A percentile compares a stretch with the other conserved stretches of the same genome.
phyloP scores from a whole-genome alignment of 2,113 vertebrate genomes.

The Neodontobutis hainanensis region DNA sequence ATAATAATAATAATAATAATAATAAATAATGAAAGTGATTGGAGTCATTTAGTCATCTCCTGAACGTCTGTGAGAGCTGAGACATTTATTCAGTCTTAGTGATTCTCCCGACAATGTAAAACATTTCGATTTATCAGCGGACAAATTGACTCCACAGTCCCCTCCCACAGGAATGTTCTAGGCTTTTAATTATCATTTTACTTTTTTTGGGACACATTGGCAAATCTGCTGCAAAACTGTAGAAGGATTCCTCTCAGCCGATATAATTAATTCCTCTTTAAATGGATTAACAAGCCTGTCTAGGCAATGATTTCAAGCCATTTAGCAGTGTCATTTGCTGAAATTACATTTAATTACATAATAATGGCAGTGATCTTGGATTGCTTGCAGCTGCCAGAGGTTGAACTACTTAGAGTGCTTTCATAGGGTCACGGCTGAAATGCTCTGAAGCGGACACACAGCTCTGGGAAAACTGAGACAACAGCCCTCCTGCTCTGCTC shows the following conservation, averaged over 20 bases:
- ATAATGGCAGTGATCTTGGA: slow-evolving; percentile 67
- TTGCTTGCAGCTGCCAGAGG: slow-evolving; percentile 67
- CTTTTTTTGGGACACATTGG: slow-evolving; percentile 46
- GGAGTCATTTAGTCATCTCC: too few relatives aligned
- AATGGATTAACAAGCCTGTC: slow-evolving; percentile 65
- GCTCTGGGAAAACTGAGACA: slow-evolving; percentile 25
- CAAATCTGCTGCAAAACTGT: slow-evolving; percentile 59
- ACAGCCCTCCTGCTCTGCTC: slow-evolving; percentile 25
- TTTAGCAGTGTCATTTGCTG: slow-evolving; percentile 68
- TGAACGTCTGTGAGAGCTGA: slow-evolving; percentile 42
- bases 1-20: too few relatives aligned
- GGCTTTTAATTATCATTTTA: slow-evolving; percentile 60
- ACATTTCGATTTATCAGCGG: slow-evolving; percentile 56
- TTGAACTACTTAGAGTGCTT: slow-evolving; percentile 29
- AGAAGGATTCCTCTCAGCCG: slow-evolving; percentile 57
- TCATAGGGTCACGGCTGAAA: slow-evolving; percentile 42
- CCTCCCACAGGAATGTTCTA: slow-evolving; percentile 41
- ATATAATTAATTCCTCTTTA: slow-evolving; percentile 68
- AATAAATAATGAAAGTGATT: too few relatives aligned
- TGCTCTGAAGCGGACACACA: slow-evolving; percentile 37
- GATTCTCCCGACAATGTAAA: slow-evolving; percentile 55
- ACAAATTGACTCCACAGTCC: slow-evolving; percentile 57
- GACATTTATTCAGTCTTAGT: slow-evolving; percentile 53
- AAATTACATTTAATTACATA: slow-evolving; percentile 77
- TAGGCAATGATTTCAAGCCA: slow-evolving; percentile 58